A percentile compares a stretch with the other conserved stretches of the same genome.
Conservation (phyloP, 2,113 vertebrate species). For the Phrynosoma blainvillii region DNA sequence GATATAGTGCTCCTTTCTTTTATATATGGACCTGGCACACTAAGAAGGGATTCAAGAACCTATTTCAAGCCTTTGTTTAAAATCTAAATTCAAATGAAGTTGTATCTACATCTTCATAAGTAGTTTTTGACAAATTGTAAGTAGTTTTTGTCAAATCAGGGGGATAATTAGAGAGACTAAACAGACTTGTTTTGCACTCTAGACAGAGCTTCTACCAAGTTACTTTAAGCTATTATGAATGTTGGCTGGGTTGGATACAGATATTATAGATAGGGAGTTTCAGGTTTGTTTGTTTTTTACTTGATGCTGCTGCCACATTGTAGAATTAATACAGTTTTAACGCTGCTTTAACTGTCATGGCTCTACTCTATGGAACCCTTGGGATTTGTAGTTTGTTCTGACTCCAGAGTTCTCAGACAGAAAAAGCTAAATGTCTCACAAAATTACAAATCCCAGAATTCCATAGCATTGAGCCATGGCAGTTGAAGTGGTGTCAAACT, state of each 20-base stretch:
- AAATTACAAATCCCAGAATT: too few species aligned
- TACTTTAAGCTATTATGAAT: not conserved
- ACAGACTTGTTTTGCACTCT: not conserved
- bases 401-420: too few species aligned
- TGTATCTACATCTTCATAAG: not conserved
- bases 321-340: too few species aligned
- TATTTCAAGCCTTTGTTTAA: not conserved
- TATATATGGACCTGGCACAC: constrained; percentile 41
- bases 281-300: not conserved
- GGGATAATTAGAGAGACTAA: not conserved
- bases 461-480: too few species aligned
- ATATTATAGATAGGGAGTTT: not conserved
- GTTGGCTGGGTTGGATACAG: not conserved
- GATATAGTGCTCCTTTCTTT: constrained; percentile 55
- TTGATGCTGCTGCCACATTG: too few species aligned
- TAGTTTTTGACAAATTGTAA: not conserved
- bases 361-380: too few species aligned
- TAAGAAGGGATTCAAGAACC: not conserved
- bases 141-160: not conserved
- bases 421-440: too few species aligned
- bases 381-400: too few species aligned
- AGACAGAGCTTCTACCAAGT: not conserved
- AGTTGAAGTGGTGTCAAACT: too few species aligned
- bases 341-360: too few species aligned
- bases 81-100: not conserved